Percentiles rank a stretch among this genome's conserved stretches.
phyloP scores from a whole-genome alignment of 2,888 invertebrate species.

The Meteorus cinctellus region DNA sequence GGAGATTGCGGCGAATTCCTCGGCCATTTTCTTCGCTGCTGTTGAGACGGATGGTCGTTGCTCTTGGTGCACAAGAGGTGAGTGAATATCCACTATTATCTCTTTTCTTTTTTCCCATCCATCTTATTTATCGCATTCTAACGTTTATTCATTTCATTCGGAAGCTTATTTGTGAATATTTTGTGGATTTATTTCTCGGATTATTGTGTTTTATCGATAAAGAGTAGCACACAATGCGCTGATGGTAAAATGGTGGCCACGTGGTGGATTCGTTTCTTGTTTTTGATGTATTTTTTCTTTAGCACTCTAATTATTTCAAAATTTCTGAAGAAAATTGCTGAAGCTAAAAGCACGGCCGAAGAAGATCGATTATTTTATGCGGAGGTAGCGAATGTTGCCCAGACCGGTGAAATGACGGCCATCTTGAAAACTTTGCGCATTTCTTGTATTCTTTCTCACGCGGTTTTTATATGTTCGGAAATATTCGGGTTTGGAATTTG shows the following conservation, averaged over 20 bases:
- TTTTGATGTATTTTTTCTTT: too few species aligned
- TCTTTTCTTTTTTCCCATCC: background rate
- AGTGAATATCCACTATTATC: conserved; percentile 45
- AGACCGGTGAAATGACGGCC: background rate
- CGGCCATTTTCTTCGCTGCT: conserved; percentile 57
- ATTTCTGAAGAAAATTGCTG: too few species aligned
- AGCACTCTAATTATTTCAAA: too few species aligned
- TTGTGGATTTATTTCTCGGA: too few species aligned
- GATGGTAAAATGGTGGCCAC: background rate
- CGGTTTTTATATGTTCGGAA: too few species aligned
- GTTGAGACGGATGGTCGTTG: conserved; percentile 48
- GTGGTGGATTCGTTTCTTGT: background rate
- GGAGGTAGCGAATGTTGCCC: too few species aligned
- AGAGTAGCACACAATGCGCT: too few species aligned
- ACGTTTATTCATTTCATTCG: background rate
- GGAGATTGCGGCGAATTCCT: conserved; percentile 19
- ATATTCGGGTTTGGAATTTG: too few species aligned
- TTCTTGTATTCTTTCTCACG: background rate
- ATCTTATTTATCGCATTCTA: background rate
- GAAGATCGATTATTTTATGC: too few species aligned
- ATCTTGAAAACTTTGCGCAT: background rate
- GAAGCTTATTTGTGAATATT: background rate
- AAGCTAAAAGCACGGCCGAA: too few species aligned
- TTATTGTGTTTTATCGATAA: too few species aligned
- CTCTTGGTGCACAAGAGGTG: conserved; percentile 47